These are phyloP conservation scores for Tenthredo notha DNA, from an alignment of 2,888 invertebrate species.

Conservation along the genomic window DNA sequence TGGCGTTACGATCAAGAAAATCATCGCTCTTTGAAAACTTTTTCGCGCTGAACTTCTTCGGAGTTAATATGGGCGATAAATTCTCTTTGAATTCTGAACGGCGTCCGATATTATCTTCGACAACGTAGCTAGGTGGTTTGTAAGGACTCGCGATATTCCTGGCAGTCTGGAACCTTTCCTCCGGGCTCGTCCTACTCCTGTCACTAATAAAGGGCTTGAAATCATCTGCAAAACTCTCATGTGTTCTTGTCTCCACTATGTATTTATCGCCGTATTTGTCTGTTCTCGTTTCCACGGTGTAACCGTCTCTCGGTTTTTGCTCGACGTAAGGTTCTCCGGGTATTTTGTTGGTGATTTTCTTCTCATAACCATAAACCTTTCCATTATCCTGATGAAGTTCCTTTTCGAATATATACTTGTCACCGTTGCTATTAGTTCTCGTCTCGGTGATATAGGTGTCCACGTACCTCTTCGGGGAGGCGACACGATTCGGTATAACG, in stretches of 20 bases:
- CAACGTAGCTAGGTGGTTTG: constrained; percentile 62
- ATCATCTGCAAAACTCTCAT: constrained; percentile 70
- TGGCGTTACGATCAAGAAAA: constrained; percentile 66
- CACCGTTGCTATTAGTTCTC: constrained; percentile 74
- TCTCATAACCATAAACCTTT: constrained; percentile 76
- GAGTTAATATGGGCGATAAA: constrained; percentile 63
- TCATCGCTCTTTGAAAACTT: constrained; percentile 74
- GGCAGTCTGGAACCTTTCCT: constrained; percentile 64
- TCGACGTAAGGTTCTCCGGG: constrained; percentile 79
- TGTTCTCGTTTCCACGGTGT: constrained; percentile 72
- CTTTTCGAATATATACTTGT: constrained; percentile 76
- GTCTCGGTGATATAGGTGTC: constrained; percentile 75
- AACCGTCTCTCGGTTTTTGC: constrained; percentile 69
- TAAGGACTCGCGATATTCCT: constrained; percentile 59
- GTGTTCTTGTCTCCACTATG: constrained; percentile 73
- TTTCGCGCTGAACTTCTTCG: constrained; percentile 68
- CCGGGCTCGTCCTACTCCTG: constrained; percentile 68
- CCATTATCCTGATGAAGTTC: constrained; percentile 76
- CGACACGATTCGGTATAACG: constrained; percentile 71
- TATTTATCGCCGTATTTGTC: constrained; percentile 76
- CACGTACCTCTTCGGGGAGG: constrained; percentile 73
- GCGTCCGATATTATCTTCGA: constrained; percentile 56
- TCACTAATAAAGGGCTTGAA: constrained; percentile 71
- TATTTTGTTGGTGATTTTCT: constrained; percentile 79
- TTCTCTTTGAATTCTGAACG: constrained; percentile 56